Conservation (phyloP, 2,797 vertebrate species). For the Carduelis carduelis region DNA sequence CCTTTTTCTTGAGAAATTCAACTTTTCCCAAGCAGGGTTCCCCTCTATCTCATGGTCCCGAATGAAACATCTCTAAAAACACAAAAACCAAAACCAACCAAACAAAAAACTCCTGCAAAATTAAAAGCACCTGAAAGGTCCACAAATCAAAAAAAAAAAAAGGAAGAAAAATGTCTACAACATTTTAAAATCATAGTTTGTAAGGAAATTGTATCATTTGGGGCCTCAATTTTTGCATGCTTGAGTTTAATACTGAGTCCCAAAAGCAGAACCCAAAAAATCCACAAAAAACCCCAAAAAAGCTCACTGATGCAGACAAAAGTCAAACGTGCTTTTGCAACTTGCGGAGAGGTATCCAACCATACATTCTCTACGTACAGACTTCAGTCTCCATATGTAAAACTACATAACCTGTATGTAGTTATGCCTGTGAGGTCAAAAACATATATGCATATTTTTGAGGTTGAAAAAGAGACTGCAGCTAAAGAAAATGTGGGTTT, state of each 20-base stretch:
- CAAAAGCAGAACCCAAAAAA: not conserved
- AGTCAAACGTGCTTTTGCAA: not conserved
- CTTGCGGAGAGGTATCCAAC: not conserved
- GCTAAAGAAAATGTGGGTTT: not conserved
- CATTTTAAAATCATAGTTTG: not conserved
- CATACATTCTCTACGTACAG: not conserved
- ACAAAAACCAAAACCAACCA: rapidly evolving
- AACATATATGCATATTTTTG: not conserved
- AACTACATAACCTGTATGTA: too few species aligned
- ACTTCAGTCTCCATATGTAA: not conserved
- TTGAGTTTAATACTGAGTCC: not conserved
- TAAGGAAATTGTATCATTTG: not conserved
- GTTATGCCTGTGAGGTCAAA: not conserved
- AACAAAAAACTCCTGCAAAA: not conserved
- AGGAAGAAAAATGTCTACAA: not conserved
- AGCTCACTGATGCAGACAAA: not conserved
- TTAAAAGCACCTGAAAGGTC: not conserved
- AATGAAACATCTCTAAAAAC: not conserved
- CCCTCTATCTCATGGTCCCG: not conserved
- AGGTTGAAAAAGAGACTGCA: not conserved
- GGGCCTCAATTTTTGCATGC: not conserved
- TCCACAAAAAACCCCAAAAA: not conserved
- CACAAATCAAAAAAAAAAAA: not conserved
- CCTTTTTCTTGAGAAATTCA: not conserved
- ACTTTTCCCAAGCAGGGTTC: not conserved